Percentiles rank a stretch among this genome's conserved stretches.
phyloP scores from a whole-genome alignment of 2,888 invertebrate species.

The Lasioglossum lativentre region DNA sequence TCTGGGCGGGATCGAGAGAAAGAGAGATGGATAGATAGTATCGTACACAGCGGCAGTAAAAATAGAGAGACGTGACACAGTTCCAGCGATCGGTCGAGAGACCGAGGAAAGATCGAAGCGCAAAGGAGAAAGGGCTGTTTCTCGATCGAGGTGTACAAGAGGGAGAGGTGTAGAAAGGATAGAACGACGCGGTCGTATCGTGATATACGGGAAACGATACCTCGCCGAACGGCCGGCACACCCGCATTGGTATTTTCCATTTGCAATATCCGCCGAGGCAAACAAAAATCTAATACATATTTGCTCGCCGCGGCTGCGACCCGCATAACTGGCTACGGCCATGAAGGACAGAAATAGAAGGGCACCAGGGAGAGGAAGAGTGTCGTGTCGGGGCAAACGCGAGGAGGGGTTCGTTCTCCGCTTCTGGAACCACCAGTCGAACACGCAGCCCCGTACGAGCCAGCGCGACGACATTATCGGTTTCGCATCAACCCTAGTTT shows the following conservation, averaged over 20 bases:
- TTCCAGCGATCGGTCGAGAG: slow-evolving; percentile 20
- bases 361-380: slow-evolving; percentile 22
- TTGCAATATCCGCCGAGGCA: slow-evolving; percentile 62
- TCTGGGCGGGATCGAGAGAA: background rate
- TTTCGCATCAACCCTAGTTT: slow-evolving; percentile 82
- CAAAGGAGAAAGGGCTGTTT: background rate
- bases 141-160: background rate
- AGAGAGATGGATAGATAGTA: background rate
- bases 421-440: slow-evolving; percentile 49
- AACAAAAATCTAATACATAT: slow-evolving; percentile 73
- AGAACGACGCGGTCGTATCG: slow-evolving; percentile 28
- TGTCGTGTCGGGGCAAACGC: background rate
- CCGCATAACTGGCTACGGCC: slow-evolving; percentile 54
- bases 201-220: slow-evolving; percentile 48
- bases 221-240: slow-evolving; percentile 21
- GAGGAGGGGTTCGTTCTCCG: slow-evolving; percentile 29
- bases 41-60: slow-evolving; percentile 9
- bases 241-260: slow-evolving; percentile 50
- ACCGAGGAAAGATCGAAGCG: slow-evolving; percentile 20
- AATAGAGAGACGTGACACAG: slow-evolving; percentile 22
- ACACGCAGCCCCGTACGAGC: slow-evolving; percentile 52
- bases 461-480: slow-evolving; percentile 80
- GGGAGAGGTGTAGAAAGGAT: background rate
- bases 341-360: slow-evolving; percentile 35
- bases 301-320: slow-evolving; percentile 59